Evolutionary conservation across 2,888 invertebrate species (phyloP), one percentile per base, ranked within the genome.

Genomic region (Papilio gigon): DNA sequence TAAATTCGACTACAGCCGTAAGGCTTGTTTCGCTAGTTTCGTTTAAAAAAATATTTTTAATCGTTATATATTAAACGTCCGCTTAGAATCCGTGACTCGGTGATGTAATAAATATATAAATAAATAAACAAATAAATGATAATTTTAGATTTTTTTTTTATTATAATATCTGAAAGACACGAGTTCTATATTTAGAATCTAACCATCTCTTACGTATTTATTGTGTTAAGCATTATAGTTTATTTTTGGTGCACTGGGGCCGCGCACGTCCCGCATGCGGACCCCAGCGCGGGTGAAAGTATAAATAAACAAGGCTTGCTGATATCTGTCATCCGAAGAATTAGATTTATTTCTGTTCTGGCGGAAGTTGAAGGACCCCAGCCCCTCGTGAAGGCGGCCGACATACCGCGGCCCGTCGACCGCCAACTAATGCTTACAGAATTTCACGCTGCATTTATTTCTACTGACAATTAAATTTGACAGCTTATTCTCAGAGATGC

Each of bases 251-350:
- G 81, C 81, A 84, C 81, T 83, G 79, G 83, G 79, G 81, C 78
- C 79, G 80, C 80, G 80, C 78, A 76, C 79, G 80, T 80, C 80
- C 80, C 91, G 88, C 85, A 86, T 89, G 89, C 84, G 80, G 79
- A 84, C 88, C 88, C 88, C 84, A 81, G 78, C 77, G 79, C 78
- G 77, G 86, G 85, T 86, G 85, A 89, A 89, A 88, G 85, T 90
- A 92, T 89, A 91, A 90, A 92, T 92, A 92, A 90, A 91, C 90
- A 87, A 88, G 87, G 83, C 88, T 90, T 87, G 88, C 91, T 90
- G 92, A 90, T 92, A 90, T 90, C 90, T 90, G 90, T 91, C 92
- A 92, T 90, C 88, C 86, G 77, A 88, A 76, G 89, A 87, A 89
- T 90, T 89, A 90, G 89, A 91, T 91, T 91, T 89, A 91, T 91